Base-by-base conservation (phyloP, 2,888 invertebrate genomes). In the Clostera curtula region DNA sequence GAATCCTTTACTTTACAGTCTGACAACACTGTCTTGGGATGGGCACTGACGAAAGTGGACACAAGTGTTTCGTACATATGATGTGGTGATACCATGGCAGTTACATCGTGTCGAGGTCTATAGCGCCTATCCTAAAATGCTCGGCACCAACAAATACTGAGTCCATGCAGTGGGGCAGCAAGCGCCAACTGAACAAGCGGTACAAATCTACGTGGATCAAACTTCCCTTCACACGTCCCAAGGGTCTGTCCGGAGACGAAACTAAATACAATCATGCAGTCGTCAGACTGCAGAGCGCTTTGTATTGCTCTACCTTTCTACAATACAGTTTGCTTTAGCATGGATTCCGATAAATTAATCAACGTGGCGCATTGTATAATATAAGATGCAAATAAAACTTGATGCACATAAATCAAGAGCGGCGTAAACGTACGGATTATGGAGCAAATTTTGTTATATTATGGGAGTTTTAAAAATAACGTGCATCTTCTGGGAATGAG, bases 141-240 rank as follows among this genome's bases (percentile, higher is more conserved):
- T 29, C 27, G 28, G 18, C 15, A 17, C 31, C 24, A 41, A 49
- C 29, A 22, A 31, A 51, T 54, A 49, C 49, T 35, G 45, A 40
- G 41, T 48, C 49, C 66, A 62, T 62, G 66, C 65, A 50, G 49
- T 42, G 43, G 49, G 39, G 40, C 48, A 46, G 35, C 56, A 54
- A 54, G 56, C 56, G 42, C 34, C 41, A 43, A 36, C 40, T 40
- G 42, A 40, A 46, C 36, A 46, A 45, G 42, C 52, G 45, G 43
- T 43, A 43, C 40, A 30, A 41, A 32, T 34, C 39, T 47, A 41
- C 14, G 19, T 37, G 30, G 36, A 29, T 24, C 24, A 33, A 41
- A 32, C 31, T 28, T 29, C 31, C 27, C 28, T 25, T 12, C 12
- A 22, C 8, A n/a, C n/a, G n/a, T n/a, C n/a, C n/a, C n/a, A 17